Evolutionary conservation across 2,113 vertebrate genomes (phyloP).

Genomic region (Struthio camelus): DNA sequence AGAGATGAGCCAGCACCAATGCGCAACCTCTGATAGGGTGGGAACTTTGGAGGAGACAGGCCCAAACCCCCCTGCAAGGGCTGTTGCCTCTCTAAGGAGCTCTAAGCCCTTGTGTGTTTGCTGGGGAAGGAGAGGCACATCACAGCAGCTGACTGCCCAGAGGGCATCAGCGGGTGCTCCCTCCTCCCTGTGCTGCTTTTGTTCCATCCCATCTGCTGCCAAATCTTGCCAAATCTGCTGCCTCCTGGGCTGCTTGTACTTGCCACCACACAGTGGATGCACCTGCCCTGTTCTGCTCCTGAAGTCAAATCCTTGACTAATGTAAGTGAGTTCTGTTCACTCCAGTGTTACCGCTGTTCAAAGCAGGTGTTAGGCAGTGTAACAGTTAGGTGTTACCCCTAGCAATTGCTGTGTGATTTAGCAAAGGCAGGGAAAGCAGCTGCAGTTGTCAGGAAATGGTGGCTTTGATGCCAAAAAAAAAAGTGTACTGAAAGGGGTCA

Average conservation of each 20-base stretch:
- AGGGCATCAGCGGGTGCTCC: neutral
- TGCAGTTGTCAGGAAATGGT: neutral
- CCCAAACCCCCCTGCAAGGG: neutral
- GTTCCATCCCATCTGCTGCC: neutral
- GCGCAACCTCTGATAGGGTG: neutral
- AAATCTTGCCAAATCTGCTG: no score
- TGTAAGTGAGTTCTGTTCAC: neutral
- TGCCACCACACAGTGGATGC: neutral
- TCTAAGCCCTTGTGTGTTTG: neutral
- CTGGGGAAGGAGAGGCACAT: neutral
- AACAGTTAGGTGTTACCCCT: neutral
- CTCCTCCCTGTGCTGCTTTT: neutral
- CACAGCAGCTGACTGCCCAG: neutral
- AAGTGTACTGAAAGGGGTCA: neutral
- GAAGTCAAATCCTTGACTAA: neutral
- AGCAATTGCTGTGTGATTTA: neutral
- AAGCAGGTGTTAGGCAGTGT: neutral
- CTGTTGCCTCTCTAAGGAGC: neutral
- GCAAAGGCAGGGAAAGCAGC: neutral
- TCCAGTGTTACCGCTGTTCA: neutral
- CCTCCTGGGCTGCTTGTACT: neutral
- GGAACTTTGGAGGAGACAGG: neutral
- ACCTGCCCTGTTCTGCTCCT: neutral
- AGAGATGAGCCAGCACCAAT: neutral
- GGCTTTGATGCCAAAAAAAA: neutral